Evolutionary conservation across 1,140 invertebrate genomes (phyloP).

Genomic region (Caenorhabditis inopinata): DNA sequence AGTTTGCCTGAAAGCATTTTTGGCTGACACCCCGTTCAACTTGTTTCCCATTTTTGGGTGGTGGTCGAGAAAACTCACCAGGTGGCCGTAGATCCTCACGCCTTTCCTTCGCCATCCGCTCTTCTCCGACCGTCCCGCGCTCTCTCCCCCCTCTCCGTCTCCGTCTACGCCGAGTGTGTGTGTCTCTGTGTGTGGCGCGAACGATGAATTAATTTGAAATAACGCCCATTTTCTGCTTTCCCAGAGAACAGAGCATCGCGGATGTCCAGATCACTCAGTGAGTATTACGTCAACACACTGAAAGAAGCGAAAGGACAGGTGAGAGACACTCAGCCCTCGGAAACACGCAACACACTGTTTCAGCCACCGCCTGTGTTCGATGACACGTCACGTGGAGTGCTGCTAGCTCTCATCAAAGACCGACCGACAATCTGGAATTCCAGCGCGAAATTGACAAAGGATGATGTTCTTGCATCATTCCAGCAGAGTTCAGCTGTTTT

Average conservation of each 20-base stretch:
- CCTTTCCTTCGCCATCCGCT: no score
- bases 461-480: slow-evolving; percentile 9
- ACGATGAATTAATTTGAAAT: not conserved
- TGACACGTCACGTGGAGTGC: not conserved
- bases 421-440: slow-evolving; percentile 8
- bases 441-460: not conserved
- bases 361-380: not conserved
- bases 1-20: no score
- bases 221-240: not conserved
- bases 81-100: not conserved
- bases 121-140: no score
- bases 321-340: not conserved
- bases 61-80: not conserved
- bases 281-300: not conserved
- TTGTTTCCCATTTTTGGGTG: not conserved
- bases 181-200: no score
- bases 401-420: not conserved
- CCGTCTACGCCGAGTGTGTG: no score
- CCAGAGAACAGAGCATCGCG: not conserved
- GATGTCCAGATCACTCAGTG: not conserved
- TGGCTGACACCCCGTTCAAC: no score
- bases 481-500: not conserved
- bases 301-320: not conserved
- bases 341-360: not conserved
- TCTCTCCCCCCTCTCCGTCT: no score